Conservation (phyloP, 2,113 vertebrate species). For the Athene cunicularia region DNA sequence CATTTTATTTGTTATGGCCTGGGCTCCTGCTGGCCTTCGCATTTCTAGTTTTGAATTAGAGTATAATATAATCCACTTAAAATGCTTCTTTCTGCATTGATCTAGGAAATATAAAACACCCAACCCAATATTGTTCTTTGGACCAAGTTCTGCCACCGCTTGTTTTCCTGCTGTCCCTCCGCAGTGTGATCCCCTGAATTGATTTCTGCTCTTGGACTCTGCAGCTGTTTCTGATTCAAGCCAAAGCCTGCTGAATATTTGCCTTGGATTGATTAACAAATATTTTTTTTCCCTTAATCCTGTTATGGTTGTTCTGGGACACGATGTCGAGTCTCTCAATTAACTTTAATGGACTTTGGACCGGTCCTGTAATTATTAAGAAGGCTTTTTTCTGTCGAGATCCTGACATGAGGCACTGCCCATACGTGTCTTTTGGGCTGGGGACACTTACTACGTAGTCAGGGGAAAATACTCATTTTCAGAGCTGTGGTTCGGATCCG, state of each 20-base stretch:
- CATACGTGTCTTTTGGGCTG: neutral
- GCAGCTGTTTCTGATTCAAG: neutral
- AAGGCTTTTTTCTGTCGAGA: neutral
- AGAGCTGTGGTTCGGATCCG: neutral
- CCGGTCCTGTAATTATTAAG: neutral
- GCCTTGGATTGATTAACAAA: neutral
- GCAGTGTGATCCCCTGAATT: neutral
- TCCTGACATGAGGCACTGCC: neutral
- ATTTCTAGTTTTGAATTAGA: neutral
- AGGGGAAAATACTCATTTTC: neutral
- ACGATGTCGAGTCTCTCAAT: neutral
- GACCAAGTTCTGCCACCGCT: neutral
- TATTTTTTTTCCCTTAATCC: neutral
- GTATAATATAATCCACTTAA: neutral
- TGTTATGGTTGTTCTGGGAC: neutral
- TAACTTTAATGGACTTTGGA: slow-evolving; percentile 1
- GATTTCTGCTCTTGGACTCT: neutral
- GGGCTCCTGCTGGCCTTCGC: neutral
- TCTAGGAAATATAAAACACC: neutral
- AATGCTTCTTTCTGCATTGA: neutral
- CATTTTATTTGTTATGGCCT: neutral
- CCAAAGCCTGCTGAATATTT: neutral
- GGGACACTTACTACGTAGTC: neutral
- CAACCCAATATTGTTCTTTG: neutral
- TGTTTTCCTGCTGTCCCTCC: neutral